phyloP scores from a whole-genome alignment of 2,113 vertebrate genomes.

The Menura novaehollandiae region DNA sequence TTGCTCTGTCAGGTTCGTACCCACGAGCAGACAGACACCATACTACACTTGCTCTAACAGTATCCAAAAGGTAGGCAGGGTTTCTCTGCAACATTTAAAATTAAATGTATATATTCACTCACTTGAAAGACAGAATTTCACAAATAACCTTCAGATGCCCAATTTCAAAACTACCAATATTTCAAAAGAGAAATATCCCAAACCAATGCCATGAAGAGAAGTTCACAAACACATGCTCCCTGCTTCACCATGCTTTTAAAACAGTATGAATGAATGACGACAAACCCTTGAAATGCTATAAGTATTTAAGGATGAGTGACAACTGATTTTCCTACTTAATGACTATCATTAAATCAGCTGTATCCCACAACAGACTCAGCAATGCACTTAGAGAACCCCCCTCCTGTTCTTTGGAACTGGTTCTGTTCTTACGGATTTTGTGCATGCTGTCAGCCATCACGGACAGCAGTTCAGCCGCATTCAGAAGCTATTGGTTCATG shows the following conservation, averaged over 20 bases:
- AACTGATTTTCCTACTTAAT: neutral
- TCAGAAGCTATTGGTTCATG: neutral
- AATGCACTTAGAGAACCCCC: neutral
- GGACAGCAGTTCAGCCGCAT: neutral
- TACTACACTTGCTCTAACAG: neutral
- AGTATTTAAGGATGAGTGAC: neutral
- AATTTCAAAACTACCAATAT: neutral
- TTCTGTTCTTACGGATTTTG: neutral
- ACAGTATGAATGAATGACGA: neutral
- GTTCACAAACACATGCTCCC: neutral
- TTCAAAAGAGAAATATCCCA: neutral
- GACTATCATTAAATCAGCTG: neutral
- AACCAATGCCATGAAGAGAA: neutral
- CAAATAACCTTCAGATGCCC: neutral
- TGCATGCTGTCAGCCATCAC: neutral
- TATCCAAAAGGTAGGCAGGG: neutral
- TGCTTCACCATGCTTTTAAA: neutral
- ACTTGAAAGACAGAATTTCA: neutral
- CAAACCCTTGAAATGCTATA: neutral
- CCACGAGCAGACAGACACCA: neutral
- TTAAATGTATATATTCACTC: neutral
- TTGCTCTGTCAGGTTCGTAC: accelerated
- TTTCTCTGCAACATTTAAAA: neutral
- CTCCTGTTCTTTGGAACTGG: neutral
- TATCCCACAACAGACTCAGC: neutral